These are phyloP conservation scores for Trichopria drosophilae DNA, from an alignment of 2,888 invertebrate species.

Conservation along the genomic window DNA sequence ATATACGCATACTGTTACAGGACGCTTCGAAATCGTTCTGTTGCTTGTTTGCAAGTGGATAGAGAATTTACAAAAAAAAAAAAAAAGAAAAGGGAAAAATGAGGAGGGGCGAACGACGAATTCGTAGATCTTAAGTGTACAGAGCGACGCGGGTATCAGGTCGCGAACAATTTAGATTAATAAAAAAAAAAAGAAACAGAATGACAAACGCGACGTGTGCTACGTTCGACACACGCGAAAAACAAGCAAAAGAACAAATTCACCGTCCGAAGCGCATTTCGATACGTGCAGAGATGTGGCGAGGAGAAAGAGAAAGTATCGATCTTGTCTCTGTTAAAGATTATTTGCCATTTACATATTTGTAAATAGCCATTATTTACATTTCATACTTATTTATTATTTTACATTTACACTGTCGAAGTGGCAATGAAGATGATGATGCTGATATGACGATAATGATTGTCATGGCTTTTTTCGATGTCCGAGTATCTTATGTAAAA, in stretches of 20 bases:
- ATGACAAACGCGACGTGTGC: constrained; percentile 19
- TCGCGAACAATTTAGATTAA: constrained; percentile 1
- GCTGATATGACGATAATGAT: constrained; percentile 32
- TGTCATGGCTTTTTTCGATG: constrained; percentile 50
- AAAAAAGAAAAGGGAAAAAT: constrained; percentile 5
- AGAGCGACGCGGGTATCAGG: constrained; percentile 13
- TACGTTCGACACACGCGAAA: constrained; percentile 23
- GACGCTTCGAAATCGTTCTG: constrained; percentile 10
- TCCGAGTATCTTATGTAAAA: constrained; percentile 56
- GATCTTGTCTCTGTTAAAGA: constrained; percentile 52
- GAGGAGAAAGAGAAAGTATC: constrained; percentile 38
- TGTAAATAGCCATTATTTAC: constrained; percentile 59
- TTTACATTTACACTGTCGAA: constrained; percentile 34
- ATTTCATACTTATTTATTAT: constrained; percentile 57
- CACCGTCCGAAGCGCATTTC: constrained; percentile 26
- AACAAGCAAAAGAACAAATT: constrained; percentile 25
- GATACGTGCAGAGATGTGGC: neutral
- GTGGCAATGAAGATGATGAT: neutral
- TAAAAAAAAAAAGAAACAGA: neutral
- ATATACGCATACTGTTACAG: constrained; percentile 10
- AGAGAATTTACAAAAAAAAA: constrained; percentile 4
- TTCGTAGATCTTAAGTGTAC: constrained; percentile 23
- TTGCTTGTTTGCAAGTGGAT: constrained; percentile 1
- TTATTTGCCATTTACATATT: constrained; percentile 57
- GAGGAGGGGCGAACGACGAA: constrained; percentile 1